Base-by-base conservation (phyloP, 2,113 vertebrate species). In the Ochotona curzoniae region DNA sequence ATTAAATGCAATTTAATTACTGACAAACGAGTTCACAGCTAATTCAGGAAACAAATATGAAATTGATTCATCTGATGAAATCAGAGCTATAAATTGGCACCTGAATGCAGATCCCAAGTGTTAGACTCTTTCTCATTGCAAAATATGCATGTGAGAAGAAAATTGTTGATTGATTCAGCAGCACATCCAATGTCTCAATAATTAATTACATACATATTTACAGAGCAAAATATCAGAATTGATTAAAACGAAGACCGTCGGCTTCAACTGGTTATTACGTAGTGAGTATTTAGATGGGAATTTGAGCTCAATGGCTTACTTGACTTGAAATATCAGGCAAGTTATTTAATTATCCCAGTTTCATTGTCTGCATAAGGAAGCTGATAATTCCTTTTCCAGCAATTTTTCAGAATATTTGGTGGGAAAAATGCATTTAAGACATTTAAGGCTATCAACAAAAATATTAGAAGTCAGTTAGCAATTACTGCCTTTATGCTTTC, bases 1-100 rank as follows among this genome's bases (percentile, higher is more conserved):
- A 90, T 88, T 94, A 94, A 96, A 92, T 66, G 78, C 90, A 47
- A 92, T 93, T 87, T 97, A 93, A 94, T 96, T 94, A 78, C 92
- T 38, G 35, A 75, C 85, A 74, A 82, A 89, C 87, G 84, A 96
- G 87, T 88, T 75, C 78, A 18, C 30, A 38, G 51, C 35, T 92
- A 90, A 91, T 93, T 96, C 70, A 54, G 79, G 60, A 80, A 64
- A 95, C 51, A 87, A 74, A 85, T 86, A 74, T 83, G 23, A 88
- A 91, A 78, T 74, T 49, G 76, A 92, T 94, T 90, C 61, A 38
- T 84, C 69, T 14, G 54, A 57, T 69, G 94, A 78, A 93, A 84
- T 57, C 15, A 13, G 10, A 66, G 71, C 51, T 90, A 30, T 57
- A n/a, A 85, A 12, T 87, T 90, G 80, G 70, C n/a, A 64, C 81